phyloP scores from a whole-genome alignment of 2,113 vertebrate species.

The Dipodomys stephensi region DNA sequence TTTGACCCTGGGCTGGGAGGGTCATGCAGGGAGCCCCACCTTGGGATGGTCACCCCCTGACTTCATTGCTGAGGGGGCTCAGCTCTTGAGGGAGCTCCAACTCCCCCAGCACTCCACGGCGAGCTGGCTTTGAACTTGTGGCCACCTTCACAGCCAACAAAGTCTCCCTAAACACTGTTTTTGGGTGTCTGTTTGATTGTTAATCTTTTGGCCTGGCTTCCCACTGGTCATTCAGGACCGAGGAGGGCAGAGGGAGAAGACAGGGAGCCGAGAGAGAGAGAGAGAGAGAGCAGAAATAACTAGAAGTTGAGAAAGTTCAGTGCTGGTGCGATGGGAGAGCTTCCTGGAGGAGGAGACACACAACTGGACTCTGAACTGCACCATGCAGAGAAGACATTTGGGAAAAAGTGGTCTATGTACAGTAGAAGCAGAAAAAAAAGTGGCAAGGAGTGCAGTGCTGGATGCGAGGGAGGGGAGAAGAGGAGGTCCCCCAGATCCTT shows the following conservation, averaged over 20 bases:
- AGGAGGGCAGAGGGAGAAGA: too few relatives aligned
- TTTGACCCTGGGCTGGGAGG: not conserved
- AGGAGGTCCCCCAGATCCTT: too few relatives aligned
- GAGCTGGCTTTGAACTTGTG: not conserved
- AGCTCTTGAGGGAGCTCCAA: not conserved
- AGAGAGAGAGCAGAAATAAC: too few relatives aligned
- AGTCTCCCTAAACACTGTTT: not conserved
- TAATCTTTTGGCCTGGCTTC: too few relatives aligned
- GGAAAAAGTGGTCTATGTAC: too few relatives aligned
- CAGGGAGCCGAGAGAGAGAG: not conserved
- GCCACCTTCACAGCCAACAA: not conserved
- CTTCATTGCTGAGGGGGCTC: not conserved
- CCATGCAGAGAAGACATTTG: too few relatives aligned
- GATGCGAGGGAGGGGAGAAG: too few relatives aligned
- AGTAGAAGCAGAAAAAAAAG: not conserved
- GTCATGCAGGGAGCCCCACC: not conserved
- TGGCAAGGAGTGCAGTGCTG: not conserved
- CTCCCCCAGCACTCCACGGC: not conserved
- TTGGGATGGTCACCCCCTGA: rapidly evolving
- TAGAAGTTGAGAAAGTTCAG: too few relatives aligned
- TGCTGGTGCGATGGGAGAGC: not conserved
- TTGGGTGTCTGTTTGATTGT: too few relatives aligned
- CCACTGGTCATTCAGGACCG: not conserved
- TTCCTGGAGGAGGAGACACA: not conserved
- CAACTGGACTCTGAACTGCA: not conserved